phyloP scores from a whole-genome alignment of 2,113 vertebrate species.

The Hippocampus zosterae region DNA sequence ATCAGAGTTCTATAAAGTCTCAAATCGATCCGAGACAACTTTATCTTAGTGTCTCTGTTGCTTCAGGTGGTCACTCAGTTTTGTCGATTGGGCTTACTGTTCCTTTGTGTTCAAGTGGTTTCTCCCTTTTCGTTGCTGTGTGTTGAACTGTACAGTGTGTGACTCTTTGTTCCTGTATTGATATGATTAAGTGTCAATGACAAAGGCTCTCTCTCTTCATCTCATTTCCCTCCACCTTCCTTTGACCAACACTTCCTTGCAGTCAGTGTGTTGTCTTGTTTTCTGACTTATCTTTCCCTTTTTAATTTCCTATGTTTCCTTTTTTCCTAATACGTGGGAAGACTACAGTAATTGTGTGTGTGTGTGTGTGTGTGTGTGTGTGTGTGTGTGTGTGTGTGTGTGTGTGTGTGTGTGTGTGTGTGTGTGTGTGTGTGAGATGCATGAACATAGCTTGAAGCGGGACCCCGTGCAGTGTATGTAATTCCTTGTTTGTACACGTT shows the following conservation, averaged over 20 bases:
- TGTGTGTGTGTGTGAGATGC: slow-evolving; percentile 6
- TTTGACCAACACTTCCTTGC: slow-evolving; percentile 60
- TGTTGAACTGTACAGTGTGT: slow-evolving; percentile 8
- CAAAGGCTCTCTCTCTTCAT: slow-evolving; percentile 41
- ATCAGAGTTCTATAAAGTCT: background rate
- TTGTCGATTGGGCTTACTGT: background rate
- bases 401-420: background rate
- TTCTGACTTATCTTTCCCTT: slow-evolving; percentile 13
- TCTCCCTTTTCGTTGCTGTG: background rate
- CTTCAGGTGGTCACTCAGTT: background rate
- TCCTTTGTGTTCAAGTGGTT: slow-evolving; percentile 8
- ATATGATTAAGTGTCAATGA: slow-evolving; percentile 34
- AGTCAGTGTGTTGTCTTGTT: slow-evolving; percentile 66
- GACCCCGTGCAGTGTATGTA: slow-evolving; percentile 78
- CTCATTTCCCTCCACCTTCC: slow-evolving; percentile 28
- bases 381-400: slow-evolving; percentile 1
- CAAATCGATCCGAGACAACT: background rate
- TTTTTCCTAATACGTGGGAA: slow-evolving; percentile 56
- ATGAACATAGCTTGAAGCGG: slow-evolving; percentile 44
- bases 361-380: slow-evolving; percentile 2
- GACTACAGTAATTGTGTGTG: slow-evolving; percentile 6
- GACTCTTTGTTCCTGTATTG: slow-evolving; percentile 3
- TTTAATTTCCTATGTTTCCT: slow-evolving; percentile 32
- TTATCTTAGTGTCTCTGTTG: background rate
- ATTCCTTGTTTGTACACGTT: slow-evolving; percentile 77